phyloP scores from a whole-genome alignment of 2,888 invertebrate genomes.

The Galerucella nymphaeae region DNA sequence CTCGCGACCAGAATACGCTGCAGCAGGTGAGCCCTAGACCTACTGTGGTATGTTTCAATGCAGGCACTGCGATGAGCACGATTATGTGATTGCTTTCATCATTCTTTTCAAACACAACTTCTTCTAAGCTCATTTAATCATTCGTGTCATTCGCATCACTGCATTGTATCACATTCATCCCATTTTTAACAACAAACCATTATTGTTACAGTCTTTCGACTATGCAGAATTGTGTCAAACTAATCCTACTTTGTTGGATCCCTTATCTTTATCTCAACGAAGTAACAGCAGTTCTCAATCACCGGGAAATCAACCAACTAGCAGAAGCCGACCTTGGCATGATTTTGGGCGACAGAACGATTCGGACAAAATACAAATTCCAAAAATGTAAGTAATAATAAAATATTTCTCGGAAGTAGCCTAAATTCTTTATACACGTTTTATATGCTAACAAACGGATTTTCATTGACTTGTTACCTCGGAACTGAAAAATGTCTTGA shows the following conservation, averaged over 20 bases:
- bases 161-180: constrained; percentile 33
- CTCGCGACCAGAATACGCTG: constrained; percentile 87
- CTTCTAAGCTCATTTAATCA: constrained; percentile 41
- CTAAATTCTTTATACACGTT: constrained; percentile 51
- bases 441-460: constrained; percentile 49
- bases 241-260: constrained; percentile 62
- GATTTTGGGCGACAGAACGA: constrained; percentile 94
- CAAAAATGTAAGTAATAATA: constrained; percentile 89
- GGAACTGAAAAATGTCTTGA: constrained; percentile 51
- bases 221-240: constrained; percentile 89
- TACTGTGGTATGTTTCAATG: constrained; percentile 31
- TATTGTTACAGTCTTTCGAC: constrained; percentile 82
- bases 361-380: constrained; percentile 96
- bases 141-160: constrained; percentile 50
- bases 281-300: constrained; percentile 61
- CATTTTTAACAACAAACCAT: not conserved
- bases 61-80: constrained; percentile 39
- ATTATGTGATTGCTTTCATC: constrained; percentile 42
- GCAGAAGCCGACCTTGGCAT: constrained; percentile 90
- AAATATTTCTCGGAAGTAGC: constrained; percentile 52
- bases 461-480: constrained; percentile 54
- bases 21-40: constrained; percentile 80
- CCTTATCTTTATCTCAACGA: constrained; percentile 61
- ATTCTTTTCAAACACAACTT: not conserved
- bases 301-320: constrained; percentile 67